A percentile compares a stretch with the other conserved stretches of the same genome.
These are phyloP conservation scores for Pantherophis guttatus DNA, from an alignment of 2,113 vertebrate species.

Conservation along the genomic window DNA sequence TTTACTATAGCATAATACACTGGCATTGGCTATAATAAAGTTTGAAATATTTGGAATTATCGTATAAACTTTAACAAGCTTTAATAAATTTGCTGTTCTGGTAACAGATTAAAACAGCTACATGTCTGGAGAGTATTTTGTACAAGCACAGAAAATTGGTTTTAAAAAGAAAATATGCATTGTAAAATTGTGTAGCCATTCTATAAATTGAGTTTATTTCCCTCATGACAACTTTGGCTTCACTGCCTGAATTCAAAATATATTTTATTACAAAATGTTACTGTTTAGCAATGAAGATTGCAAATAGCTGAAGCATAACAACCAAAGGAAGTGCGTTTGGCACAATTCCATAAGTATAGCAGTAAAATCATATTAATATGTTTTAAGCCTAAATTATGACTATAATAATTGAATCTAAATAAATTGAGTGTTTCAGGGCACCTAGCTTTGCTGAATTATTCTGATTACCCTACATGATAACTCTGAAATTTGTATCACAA, in stretches of 20 bases:
- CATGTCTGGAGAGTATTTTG: background rate
- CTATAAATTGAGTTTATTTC: conserved; percentile 19
- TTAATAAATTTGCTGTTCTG: background rate
- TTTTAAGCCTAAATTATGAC: conserved; percentile 34
- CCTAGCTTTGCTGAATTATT: conserved; percentile 33
- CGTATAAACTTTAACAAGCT: background rate
- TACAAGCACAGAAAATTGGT: background rate
- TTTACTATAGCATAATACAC: background rate
- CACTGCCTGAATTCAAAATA: background rate
- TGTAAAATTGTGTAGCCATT: background rate
- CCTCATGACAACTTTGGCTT: background rate
- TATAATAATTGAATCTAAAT: conserved; percentile 37
- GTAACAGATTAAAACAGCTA: background rate
- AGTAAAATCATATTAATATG: conserved; percentile 35
- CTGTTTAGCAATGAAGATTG: background rate
- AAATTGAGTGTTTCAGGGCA: conserved; percentile 40
- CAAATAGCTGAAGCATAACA: background rate
- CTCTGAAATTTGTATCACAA: conserved; percentile 20
- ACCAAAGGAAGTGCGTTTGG: conserved; percentile 1
- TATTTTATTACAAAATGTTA: conserved; percentile 30
- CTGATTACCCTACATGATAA: conserved; percentile 38
- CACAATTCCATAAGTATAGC: conserved; percentile 29
- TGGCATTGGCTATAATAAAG: background rate
- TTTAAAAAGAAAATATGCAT: background rate
- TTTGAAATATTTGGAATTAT: background rate